Conservation (phyloP, 2,888 invertebrate genomes). For the Silvanus unidentatus region DNA sequence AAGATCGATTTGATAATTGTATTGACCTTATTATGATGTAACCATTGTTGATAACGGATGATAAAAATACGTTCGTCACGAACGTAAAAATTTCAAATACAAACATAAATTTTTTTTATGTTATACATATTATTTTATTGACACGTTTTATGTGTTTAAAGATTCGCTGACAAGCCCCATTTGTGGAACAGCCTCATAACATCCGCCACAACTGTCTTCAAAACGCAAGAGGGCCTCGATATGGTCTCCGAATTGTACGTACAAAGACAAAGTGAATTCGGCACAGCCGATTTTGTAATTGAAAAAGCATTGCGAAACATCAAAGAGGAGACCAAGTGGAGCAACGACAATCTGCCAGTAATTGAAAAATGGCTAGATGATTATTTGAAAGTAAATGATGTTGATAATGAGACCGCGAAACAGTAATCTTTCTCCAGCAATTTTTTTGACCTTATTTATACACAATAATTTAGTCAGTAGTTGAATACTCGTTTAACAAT, state of each 20-base stretch:
- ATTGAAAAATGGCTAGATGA: slow-evolving; percentile 67
- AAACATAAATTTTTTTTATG: too few relatives aligned
- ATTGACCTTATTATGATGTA: too few relatives aligned
- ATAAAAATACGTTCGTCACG: too few relatives aligned
- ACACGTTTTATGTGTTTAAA: slow-evolving; percentile 30
- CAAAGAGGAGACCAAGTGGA: slow-evolving; percentile 71
- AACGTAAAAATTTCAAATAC: too few relatives aligned
- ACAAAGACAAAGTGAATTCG: slow-evolving; percentile 61
- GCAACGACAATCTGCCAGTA: slow-evolving; percentile 65
- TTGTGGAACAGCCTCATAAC: slow-evolving; percentile 72
- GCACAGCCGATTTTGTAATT: slow-evolving; percentile 66
- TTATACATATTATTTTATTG: too few relatives aligned
- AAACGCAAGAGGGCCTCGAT: slow-evolving; percentile 66
- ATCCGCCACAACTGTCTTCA: slow-evolving; percentile 69
- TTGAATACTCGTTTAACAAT: too few relatives aligned
- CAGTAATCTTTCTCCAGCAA: too few relatives aligned
- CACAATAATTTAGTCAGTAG: neutral
- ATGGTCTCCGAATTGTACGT: slow-evolving; percentile 62
- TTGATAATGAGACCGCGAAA: neutral
- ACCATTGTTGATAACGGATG: too few relatives aligned
- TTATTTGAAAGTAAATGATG: slow-evolving; percentile 44
- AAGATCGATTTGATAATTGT: too few relatives aligned
- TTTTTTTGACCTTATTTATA: too few relatives aligned
- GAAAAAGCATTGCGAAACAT: slow-evolving; percentile 68
- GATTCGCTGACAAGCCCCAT: slow-evolving; percentile 63